A percentile compares a stretch with the other conserved stretches of the same genome.
Evolutionary conservation across 1,140 invertebrate species (phyloP).

Genomic region (Brachionus koreanus): DNA sequence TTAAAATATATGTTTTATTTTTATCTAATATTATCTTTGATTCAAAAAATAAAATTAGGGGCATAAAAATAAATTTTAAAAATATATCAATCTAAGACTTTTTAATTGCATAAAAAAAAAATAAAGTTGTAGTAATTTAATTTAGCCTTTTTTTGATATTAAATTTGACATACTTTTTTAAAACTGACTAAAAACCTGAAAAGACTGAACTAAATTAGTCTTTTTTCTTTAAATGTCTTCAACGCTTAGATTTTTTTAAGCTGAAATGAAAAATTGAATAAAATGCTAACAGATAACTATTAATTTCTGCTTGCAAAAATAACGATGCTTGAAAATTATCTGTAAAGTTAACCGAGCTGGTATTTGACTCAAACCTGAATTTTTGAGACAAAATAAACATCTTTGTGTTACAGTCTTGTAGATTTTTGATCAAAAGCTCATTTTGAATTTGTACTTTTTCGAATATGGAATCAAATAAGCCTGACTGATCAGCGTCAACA

Average conservation of each 20-base stretch:
- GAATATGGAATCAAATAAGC: background rate
- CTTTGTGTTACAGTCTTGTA: background rate
- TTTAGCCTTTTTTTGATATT: too few species aligned
- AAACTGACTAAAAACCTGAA: too few species aligned
- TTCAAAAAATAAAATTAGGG: too few species aligned
- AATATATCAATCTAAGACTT: too few species aligned
- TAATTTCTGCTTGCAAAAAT: background rate
- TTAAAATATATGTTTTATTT: too few species aligned
- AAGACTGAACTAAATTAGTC: too few species aligned
- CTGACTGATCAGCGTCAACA: background rate
- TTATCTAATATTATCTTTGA: too few species aligned
- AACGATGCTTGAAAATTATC: constrained; percentile 22
- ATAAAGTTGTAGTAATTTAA: too few species aligned
- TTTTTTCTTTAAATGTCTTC: too few species aligned
- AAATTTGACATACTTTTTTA: too few species aligned
- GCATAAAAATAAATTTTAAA: too few species aligned
- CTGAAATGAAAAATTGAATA: background rate
- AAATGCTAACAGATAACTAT: constrained; percentile 2
- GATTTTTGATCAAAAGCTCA: background rate
- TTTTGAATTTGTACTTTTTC: constrained; percentile 21
- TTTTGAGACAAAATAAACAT: background rate
- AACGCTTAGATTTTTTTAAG: background rate
- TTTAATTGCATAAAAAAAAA: too few species aligned
- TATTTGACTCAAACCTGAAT: background rate
- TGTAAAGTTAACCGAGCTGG: background rate